Evolutionary conservation across 2,888 invertebrate species (phyloP), one percentile per base, ranked within the genome.

Genomic region (Gasteruption jaculator): DNA sequence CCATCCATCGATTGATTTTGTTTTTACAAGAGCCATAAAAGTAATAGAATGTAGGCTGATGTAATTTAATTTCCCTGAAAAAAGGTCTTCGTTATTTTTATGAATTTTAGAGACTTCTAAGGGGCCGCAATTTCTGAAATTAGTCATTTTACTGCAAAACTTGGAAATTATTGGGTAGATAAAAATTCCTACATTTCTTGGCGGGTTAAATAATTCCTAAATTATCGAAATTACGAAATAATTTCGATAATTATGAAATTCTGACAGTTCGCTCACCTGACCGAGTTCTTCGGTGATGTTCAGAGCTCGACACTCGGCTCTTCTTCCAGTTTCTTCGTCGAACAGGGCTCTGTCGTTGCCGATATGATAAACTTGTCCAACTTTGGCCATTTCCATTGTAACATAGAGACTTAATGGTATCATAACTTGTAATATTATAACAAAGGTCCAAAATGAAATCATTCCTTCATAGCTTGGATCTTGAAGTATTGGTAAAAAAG

Each of bases 241-340:
- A n/a, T n/a, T n/a, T n/a, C n/a, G n/a, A n/a, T n/a, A n/a, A n/a
- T n/a, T n/a, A n/a, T n/a, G n/a, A n/a, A n/a, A n/a, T n/a, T n/a
- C n/a, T n/a, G n/a, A n/a, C n/a, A n/a, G n/a, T 18, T 21, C 14
- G 37, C 68, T 69, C 53, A 84, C 81, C 75, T 97, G 96, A 2
- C 97, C 97, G 56, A 97, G 78, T 73, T 97, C 96, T 71, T 97
- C 96, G 0, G 95, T 93, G 50, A 97, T 95, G 70, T 97, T 96
- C 63, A 94, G 79, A 27, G 95, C 94, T 26, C 94, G 83, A 68
- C 95, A 97, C 72, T 93, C 86, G 40, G 88, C 81, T 53, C 82
- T 76, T 57, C 85, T 89, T 68, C 92, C 86, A 22, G 86, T 86
- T 43, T 82, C 78, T 14, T 83, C 78, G 70, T 96, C 91, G 71